Conservation (phyloP, 2,113 vertebrate genomes). For the Tetraodon nigroviridis region DNA sequence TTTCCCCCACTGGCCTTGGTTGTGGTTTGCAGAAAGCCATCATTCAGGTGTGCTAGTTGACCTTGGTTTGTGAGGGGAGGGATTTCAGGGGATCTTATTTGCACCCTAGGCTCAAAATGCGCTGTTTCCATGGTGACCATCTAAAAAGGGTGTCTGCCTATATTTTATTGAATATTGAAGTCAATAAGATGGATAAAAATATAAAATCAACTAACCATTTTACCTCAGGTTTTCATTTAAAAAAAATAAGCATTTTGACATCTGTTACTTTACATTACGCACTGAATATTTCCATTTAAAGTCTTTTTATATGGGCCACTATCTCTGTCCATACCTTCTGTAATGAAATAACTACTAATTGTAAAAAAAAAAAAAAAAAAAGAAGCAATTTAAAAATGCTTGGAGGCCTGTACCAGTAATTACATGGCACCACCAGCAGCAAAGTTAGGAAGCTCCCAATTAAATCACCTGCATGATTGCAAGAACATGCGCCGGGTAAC, state of each 20-base stretch:
- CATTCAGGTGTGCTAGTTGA: conserved; percentile 19
- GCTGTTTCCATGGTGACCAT: conserved; percentile 50
- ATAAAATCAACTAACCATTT: background rate
- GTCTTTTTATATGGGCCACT: background rate
- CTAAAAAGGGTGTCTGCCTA: conserved; percentile 14
- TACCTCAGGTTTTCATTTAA: too few relatives aligned
- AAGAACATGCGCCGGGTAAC: conserved; percentile 35
- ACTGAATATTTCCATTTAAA: too few relatives aligned
- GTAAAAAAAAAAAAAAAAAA: conserved; percentile 15
- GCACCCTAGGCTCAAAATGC: conserved; percentile 19
- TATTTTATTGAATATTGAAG: background rate
- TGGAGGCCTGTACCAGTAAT: conserved; percentile 57
- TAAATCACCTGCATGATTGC: conserved; percentile 44
- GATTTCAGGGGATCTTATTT: conserved; percentile 29
- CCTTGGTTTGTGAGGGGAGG: conserved; percentile 36
- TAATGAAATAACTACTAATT: conserved; percentile 53
- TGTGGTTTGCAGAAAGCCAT: background rate
- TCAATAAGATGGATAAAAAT: background rate
- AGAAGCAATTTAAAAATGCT: conserved; percentile 65
- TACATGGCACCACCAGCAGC: conserved; percentile 42
- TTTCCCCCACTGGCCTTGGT: background rate
- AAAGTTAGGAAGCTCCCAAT: conserved; percentile 31
- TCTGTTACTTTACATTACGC: too few relatives aligned
- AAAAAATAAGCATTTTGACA: too few relatives aligned
- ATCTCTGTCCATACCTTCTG: conserved; percentile 14